Evolutionary conservation across 2,797 vertebrate genomes (phyloP).

Genomic region (Danionella dracula): DNA sequence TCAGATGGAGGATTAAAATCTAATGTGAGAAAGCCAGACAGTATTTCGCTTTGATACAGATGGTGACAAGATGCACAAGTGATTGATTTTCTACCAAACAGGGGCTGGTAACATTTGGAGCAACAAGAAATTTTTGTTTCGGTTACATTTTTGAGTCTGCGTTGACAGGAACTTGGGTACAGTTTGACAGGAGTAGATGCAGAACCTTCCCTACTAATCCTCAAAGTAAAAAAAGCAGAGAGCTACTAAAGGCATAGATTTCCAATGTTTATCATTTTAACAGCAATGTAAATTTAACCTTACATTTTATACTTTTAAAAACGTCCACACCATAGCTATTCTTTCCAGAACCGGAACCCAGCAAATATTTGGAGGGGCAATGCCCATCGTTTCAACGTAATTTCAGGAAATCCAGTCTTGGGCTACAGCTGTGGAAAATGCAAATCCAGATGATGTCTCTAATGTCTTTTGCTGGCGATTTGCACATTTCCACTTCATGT

Average conservation of each 20-base stretch:
- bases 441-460: no score
- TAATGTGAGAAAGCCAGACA: background rate
- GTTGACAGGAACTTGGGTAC: background rate
- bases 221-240: background rate
- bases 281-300: no score
- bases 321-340: no score
- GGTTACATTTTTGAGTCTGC: background rate
- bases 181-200: background rate
- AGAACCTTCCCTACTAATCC: background rate
- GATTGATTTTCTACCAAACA: background rate
- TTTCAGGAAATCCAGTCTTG: no score
- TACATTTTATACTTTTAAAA: no score
- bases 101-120: background rate
- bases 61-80: background rate
- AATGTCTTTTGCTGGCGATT: no score
- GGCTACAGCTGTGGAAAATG: no score
- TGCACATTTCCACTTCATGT: no score
- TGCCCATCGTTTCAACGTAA: no score
- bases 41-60: background rate
- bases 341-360: no score
- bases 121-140: background rate
- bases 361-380: no score
- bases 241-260: background rate
- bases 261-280: no score
- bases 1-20: constrained; percentile 7